Base-by-base conservation (phyloP, 2,113 vertebrate genomes). In the Dicaeum eximium region DNA sequence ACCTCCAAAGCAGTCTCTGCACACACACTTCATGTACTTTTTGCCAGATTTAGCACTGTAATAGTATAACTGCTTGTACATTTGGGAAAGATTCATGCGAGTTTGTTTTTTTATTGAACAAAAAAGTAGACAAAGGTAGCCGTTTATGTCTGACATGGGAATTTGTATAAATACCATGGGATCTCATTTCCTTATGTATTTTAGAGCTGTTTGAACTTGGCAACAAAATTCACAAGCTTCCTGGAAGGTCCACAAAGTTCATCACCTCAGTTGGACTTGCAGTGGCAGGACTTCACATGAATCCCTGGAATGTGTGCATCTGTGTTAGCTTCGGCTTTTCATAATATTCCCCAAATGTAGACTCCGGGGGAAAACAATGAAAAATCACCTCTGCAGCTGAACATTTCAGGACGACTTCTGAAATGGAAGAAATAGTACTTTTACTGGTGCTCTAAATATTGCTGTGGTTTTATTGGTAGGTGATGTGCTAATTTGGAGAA, bases 181-280 rank as follows among this genome's bases (percentile, higher is more conserved):
- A 88, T 95, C 47, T 94, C 50, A 95, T 97, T 95, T 96, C 80
- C 47, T 78, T 78, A 69, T 86, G 61, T 69, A 83, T 89, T 96
- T 97, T 90, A 92, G 85, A 96, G 50, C 80, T 79, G 88, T 95
- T 97, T 22, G 42, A 93, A 93, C 45, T 94, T 91, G 86, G 74
- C 62, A 92, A 80, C 62, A 62, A 72, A 96, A 92, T 94, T 97
- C 75, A 80, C 42, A 93, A 78, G 69, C 83, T 97, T 97, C 86
- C 89, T 97, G 88, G 69, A 97, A 97, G 94, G 92, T 62, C 74
- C 71, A 65, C 86, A 87, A 95, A 95, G 92, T 91, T 96, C 53
- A 72, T 70, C 0, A 16, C 72, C 69, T 96, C 40, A 14, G 64
- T 23, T 85, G 60, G 51, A 50, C 35, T 90, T 31, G 47, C 72